phyloP scores from a whole-genome alignment of 2,113 vertebrate species.

The Tachycineta bicolor region DNA sequence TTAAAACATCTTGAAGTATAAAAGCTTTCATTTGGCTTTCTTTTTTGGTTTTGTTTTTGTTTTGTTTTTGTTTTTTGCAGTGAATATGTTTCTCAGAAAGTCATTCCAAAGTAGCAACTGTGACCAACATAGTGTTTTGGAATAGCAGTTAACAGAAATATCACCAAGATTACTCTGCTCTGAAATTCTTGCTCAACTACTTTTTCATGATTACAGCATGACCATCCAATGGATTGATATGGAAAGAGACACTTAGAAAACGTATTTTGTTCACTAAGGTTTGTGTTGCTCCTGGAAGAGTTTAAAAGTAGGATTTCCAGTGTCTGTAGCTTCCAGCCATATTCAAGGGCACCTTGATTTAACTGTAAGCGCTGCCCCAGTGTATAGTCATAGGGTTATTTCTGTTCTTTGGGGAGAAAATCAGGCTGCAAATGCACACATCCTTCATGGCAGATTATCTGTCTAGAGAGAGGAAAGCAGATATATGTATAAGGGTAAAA shows the following conservation, averaged over 20 bases:
- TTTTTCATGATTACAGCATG: not conserved
- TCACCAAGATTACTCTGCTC: not conserved
- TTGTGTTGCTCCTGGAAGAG: not conserved
- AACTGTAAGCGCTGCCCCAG: not conserved
- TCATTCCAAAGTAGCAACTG: not conserved
- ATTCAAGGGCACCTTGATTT: conserved; percentile 60
- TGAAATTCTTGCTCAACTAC: not conserved
- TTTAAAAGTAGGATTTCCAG: conserved; percentile 20
- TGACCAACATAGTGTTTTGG: not conserved
- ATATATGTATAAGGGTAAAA: conserved; percentile 36
- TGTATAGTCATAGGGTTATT: conserved; percentile 43
- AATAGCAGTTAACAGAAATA: not conserved
- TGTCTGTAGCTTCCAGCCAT: not conserved
- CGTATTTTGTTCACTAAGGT: not conserved
- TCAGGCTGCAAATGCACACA: conserved; percentile 31
- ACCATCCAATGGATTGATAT: not conserved
- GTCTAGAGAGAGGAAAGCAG: conserved; percentile 51
- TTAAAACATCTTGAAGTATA: not conserved
- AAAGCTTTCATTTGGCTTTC: not conserved
- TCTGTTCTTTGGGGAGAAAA: conserved; percentile 54
- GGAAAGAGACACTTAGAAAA: not conserved
- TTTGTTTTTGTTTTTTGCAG: not conserved
- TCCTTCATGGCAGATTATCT: conserved; percentile 54
- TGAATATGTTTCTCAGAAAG: not conserved
- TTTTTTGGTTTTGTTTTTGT: not conserved